These are phyloP conservation scores for Atherinosoma microstoma DNA, from an alignment of 2,797 vertebrate species.

Conservation along the genomic window DNA sequence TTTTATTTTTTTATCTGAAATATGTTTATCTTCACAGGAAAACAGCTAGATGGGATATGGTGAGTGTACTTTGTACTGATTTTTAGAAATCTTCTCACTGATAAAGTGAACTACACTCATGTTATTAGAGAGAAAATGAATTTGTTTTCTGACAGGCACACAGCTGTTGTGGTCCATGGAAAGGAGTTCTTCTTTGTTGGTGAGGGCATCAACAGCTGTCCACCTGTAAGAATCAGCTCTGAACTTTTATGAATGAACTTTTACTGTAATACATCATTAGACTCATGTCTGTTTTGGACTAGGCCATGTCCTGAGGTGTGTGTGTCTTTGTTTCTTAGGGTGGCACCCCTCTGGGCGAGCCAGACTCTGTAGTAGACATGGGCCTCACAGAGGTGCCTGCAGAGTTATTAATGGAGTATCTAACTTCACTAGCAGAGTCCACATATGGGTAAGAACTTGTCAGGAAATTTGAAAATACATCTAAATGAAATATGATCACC, in stretches of 20 bases:
- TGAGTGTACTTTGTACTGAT: slow-evolving; percentile 75
- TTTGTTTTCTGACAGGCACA: slow-evolving; percentile 86
- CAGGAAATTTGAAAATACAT: background rate
- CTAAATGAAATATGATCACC: background rate
- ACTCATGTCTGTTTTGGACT: background rate
- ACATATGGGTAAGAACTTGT: slow-evolving; percentile 72
- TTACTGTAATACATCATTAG: background rate
- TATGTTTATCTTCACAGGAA: slow-evolving; percentile 80
- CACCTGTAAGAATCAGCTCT: slow-evolving; percentile 82
- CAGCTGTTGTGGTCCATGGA: slow-evolving; percentile 93
- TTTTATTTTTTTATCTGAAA: background rate
- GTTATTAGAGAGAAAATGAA: background rate
- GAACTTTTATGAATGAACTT: rapidly evolving
- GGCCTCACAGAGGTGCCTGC: slow-evolving; percentile 93
- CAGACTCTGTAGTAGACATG: slow-evolving; percentile 90
- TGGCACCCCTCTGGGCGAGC: slow-evolving; percentile 89
- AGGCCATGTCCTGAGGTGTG: background rate
- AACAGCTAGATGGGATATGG: slow-evolving; percentile 97
- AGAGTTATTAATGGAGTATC: slow-evolving; percentile 92
- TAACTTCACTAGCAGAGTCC: slow-evolving; percentile 90
- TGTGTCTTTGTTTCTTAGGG: slow-evolving; percentile 78
- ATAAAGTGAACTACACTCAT: background rate
- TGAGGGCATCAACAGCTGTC: slow-evolving; percentile 89
- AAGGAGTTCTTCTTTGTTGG: slow-evolving; percentile 94
- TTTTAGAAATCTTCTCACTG: background rate